Percentiles rank a stretch among this genome's conserved stretches.
Conservation (phyloP, 2,888 invertebrate species). For the Cybosia mesomella region DNA sequence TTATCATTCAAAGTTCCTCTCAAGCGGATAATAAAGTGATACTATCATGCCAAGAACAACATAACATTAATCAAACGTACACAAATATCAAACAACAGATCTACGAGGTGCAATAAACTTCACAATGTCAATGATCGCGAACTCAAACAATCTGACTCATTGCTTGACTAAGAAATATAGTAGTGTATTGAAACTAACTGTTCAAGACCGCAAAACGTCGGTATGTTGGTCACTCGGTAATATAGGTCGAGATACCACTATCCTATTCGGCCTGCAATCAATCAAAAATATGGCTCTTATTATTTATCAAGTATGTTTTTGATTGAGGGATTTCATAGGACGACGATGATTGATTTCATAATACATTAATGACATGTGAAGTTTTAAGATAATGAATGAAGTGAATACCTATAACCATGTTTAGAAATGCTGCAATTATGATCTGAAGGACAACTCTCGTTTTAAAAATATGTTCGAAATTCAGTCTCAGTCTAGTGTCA, state of each 20-base stretch:
- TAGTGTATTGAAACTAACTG: slow-evolving; percentile 59
- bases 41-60: slow-evolving; percentile 4
- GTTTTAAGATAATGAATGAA: no score
- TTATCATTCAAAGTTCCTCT: neutral
- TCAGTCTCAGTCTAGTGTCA: no score
- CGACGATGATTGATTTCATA: no score
- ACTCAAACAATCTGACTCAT: slow-evolving; percentile 68
- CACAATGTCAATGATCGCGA: slow-evolving; percentile 72
- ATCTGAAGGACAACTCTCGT: no score
- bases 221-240: slow-evolving; percentile 14
- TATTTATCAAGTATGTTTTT: neutral
- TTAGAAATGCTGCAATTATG: no score
- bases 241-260: slow-evolving; percentile 8
- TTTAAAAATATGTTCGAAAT: no score
- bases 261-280: neutral
- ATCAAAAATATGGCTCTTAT: neutral
- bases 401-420: no score
- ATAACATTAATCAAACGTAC: slow-evolving; percentile 22
- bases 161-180: slow-evolving; percentile 62
- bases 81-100: slow-evolving; percentile 44
- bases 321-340: neutral
- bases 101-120: slow-evolving; percentile 72
- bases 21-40: neutral
- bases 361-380: no score
- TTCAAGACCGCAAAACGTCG: slow-evolving; percentile 54